Conservation (phyloP, 2,113 vertebrate species). For the Ailurus styani region DNA sequence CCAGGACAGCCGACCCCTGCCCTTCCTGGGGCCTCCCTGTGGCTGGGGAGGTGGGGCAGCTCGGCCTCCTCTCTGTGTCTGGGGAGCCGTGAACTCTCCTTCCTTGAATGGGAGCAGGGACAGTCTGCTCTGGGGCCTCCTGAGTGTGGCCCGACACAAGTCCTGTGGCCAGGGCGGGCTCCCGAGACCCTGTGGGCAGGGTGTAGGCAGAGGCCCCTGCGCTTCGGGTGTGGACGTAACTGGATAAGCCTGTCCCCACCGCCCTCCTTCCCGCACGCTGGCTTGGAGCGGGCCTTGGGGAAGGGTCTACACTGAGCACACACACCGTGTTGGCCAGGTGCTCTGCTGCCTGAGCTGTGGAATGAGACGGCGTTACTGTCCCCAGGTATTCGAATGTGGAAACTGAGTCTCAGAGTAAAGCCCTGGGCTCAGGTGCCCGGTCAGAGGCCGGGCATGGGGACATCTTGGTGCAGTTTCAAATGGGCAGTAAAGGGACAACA, state of each 20-base stretch:
- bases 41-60: neutral
- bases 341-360: accelerated
- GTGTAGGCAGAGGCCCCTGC: neutral
- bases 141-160: neutral
- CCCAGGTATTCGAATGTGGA: neutral
- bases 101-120: neutral
- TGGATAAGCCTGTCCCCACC: neutral
- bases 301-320: no score
- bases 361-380: accelerated
- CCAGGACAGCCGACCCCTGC: neutral
- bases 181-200: neutral
- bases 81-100: accelerated
- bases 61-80: neutral
- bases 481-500: accelerated
- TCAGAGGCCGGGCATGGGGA: neutral
- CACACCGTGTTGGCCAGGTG: neutral
- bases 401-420: neutral
- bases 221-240: neutral
- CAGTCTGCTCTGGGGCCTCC: no score
- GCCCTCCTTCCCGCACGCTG: accelerated
- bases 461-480: accelerated
- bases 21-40: neutral
- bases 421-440: neutral
- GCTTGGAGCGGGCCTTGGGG: accelerated
- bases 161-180: accelerated